Evolutionary conservation across 2,113 vertebrate genomes (phyloP), one percentile per base, ranked within the genome.

Genomic region (Anas platyrhynchos): DNA sequence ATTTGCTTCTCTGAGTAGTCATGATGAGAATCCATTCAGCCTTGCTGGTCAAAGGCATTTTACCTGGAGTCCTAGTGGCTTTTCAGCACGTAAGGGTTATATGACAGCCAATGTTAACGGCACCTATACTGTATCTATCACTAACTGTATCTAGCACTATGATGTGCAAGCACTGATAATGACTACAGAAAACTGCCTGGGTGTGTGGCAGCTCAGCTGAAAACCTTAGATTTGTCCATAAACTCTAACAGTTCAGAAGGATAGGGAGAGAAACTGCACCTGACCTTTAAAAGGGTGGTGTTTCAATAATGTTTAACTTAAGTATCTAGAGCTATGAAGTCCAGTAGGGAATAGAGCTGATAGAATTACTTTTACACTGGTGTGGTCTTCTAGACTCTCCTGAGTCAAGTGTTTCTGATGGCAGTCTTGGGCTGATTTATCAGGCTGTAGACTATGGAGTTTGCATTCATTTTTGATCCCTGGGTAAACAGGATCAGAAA

Each of bases 281-380:
- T 80, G 59, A 71, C 34, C 68, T 91, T 88, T 86, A 77, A 80
- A 95, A 94, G 46, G 54, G 46, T 48, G 72, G n/a, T 71, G 65
- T 88, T 88, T 83, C 68, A 65, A 22, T 65, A 68, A 55, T 63
- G 16, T 83, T 89, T 89, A 46, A 79, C 59, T 66, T 85, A 5
- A 55, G 12, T 65, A 38, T 34, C 38, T 54, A 44, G 26, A 72
- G 38, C 7, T 6, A 29, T 68, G 48, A 89, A 62, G 18, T 38
- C 38, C 52, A 43, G 34, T 58, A 46, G 29, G 21, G 55, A 50
- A 43, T 23, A 62, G 61, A 44, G 4, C 5, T 59, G 50, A 52
- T 62, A 36, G 3, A 43, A 66, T 87, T 66, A 56, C 11, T 31
- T 88, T 31, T 54, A 27, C 41, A 80, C 46, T 69, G 14, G 12